Evolutionary conservation across 2,797 vertebrate genomes (phyloP).

Genomic region (Atherinosoma microstoma): DNA sequence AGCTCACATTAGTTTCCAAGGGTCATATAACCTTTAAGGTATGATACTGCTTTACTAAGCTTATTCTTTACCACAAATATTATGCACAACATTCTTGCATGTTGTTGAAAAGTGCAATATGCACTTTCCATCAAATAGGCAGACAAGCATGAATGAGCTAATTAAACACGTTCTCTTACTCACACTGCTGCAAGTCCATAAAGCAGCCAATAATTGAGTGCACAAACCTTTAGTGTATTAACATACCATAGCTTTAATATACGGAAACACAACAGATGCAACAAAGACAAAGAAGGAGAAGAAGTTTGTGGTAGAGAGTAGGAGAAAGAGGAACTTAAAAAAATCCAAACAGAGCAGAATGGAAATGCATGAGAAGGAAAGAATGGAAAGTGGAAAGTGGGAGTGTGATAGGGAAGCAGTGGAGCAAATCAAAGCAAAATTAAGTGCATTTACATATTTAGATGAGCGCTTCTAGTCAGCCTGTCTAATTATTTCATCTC

Average conservation of each 20-base stretch:
- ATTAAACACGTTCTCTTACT: slow-evolving; percentile 52
- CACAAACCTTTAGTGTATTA: slow-evolving; percentile 62
- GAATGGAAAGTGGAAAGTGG: slow-evolving; percentile 54
- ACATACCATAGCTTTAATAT: slow-evolving; percentile 66
- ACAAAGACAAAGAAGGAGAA: slow-evolving; percentile 21
- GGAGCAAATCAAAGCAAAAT: slow-evolving; percentile 86
- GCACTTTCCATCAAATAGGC: slow-evolving; percentile 39
- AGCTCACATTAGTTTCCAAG: neutral
- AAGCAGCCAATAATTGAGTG: slow-evolving; percentile 63
- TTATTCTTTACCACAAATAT: slow-evolving; percentile 9
- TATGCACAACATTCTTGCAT: slow-evolving; percentile 5
- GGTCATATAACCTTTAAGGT: neutral
- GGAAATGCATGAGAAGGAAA: slow-evolving; percentile 53
- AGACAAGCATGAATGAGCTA: slow-evolving; percentile 51
- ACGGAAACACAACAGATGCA: slow-evolving; percentile 36
- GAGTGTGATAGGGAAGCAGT: slow-evolving; percentile 73
- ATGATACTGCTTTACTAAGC: neutral
- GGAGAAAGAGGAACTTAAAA: slow-evolving; percentile 37
- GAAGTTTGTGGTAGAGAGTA: slow-evolving; percentile 29
- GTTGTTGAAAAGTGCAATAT: slow-evolving; percentile 21
- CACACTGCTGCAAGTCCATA: slow-evolving; percentile 38
- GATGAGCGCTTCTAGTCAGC: slow-evolving; percentile 83
- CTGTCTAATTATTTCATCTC: slow-evolving; percentile 88
- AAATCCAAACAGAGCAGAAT: slow-evolving; percentile 47
- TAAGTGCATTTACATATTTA: slow-evolving; percentile 89